A percentile compares a stretch with the other conserved stretches of the same genome.
Conservation (phyloP, 2,113 vertebrate species). For the Cygnus buccinator region DNA sequence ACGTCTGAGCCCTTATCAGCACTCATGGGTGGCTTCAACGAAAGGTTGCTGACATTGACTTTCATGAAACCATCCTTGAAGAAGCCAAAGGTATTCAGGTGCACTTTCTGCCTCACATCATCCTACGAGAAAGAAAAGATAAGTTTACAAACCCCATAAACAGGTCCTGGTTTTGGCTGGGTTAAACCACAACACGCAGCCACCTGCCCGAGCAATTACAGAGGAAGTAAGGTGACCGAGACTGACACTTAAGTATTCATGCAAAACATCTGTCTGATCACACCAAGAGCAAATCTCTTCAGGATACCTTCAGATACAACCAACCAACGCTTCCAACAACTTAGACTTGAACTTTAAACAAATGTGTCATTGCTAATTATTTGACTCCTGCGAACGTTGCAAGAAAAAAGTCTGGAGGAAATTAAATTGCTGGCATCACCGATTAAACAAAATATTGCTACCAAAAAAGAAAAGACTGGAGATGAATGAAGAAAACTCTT, state of each 20-base stretch:
- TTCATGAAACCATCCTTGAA: slow-evolving; percentile 86
- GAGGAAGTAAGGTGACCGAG: background rate
- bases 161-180: background rate
- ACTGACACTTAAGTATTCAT: background rate
- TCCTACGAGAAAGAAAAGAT: slow-evolving; percentile 67
- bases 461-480: background rate
- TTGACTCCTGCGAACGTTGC: background rate
- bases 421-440: background rate
- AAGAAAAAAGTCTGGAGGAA: background rate
- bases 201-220: background rate
- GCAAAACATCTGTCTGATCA: background rate
- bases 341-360: background rate
- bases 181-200: background rate
- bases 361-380: background rate
- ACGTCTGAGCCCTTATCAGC: slow-evolving; percentile 49
- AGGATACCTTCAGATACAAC: background rate
- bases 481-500: background rate
- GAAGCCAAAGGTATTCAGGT: slow-evolving; percentile 89
- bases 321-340: background rate
- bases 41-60: slow-evolving; percentile 81
- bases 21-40: slow-evolving; percentile 30
- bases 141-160: background rate
- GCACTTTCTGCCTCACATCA: slow-evolving; percentile 86
- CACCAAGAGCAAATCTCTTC: background rate
- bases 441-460: background rate